Evolutionary conservation across 1,140 invertebrate species (phyloP).

Genomic region (Drosophila ironensis): DNA sequence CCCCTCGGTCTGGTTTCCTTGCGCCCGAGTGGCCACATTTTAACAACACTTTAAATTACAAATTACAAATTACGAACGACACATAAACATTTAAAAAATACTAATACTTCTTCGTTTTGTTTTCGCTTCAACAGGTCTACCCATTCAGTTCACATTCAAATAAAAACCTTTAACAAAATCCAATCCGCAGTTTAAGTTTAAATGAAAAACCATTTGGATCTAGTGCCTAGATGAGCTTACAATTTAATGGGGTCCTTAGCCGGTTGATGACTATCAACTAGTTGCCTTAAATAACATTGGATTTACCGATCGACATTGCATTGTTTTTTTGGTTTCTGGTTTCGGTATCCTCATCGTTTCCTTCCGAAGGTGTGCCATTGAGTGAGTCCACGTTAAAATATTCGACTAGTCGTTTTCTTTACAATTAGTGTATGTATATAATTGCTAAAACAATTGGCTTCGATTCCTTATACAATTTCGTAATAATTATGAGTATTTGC

Average conservation of each 20-base stretch:
- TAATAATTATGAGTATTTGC: constrained; percentile 32
- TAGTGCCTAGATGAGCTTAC: constrained; percentile 64
- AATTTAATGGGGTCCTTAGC: constrained; percentile 38
- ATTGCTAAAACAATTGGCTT: constrained; percentile 81
- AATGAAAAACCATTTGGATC: constrained; percentile 28
- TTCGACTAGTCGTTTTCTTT: constrained; percentile 31
- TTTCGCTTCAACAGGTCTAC: constrained; percentile 7
- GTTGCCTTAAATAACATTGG: no score
- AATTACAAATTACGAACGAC: constrained; percentile 48
- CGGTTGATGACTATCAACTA: no score
- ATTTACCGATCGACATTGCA: no score
- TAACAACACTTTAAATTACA: constrained; percentile 45
- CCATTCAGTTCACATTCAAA: constrained; percentile 33
- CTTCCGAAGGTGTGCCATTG: constrained; percentile 40
- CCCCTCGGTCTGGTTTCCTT: constrained; percentile 1
- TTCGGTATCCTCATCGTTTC: constrained; percentile 10
- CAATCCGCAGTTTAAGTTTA: constrained; percentile 19
- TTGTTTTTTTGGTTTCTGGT: no score
- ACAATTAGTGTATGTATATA: constrained; percentile 56
- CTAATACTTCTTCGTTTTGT: constrained; percentile 20
- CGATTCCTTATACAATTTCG: constrained; percentile 48
- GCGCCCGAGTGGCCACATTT: constrained; percentile 3
- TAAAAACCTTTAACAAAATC: constrained; percentile 33
- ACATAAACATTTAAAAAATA: constrained; percentile 58
- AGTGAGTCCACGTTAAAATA: constrained; percentile 51